Percentiles rank a stretch among this genome's conserved stretches.
These are phyloP conservation scores for Pungitius pungitius DNA, from an alignment of 2,113 vertebrate genomes.

Conservation along the genomic window DNA sequence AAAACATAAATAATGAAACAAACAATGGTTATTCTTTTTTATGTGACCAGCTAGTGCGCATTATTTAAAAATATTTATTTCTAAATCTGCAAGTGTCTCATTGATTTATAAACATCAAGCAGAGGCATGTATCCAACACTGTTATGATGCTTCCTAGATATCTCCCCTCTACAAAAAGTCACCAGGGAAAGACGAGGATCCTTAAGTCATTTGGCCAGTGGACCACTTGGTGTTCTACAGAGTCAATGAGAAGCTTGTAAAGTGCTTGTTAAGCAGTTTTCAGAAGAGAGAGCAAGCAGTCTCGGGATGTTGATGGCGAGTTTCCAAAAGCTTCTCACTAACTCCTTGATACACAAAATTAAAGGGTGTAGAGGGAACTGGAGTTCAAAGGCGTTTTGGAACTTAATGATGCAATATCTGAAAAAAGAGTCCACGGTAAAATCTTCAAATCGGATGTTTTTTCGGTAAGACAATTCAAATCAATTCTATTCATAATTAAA, in stretches of 20 bases:
- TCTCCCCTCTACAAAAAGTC: neutral
- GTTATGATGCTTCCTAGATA: neutral
- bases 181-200: conserved; percentile 4
- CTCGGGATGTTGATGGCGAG: conserved; percentile 35
- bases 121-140: neutral
- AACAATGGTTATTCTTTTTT: conserved; percentile 28
- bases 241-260: conserved; percentile 66
- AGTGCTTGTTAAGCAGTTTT: conserved; percentile 56
- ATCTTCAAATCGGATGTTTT: neutral
- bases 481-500: neutral
- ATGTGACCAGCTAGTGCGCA: conserved; percentile 19
- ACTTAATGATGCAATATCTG: neutral
- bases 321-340: neutral
- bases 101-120: neutral
- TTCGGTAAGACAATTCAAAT: neutral
- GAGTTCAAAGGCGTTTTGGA: neutral
- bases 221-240: conserved; percentile 3
- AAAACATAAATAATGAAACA: conserved; percentile 37
- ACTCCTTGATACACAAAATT: neutral
- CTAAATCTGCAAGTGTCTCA: neutral
- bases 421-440: neutral
- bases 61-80: neutral
- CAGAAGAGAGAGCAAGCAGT: conserved; percentile 54
- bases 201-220: conserved; percentile 5
- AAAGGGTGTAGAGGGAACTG: neutral